A percentile compares a stretch with the other conserved stretches of the same genome.
These are phyloP conservation scores for Hipparchia semele DNA, from an alignment of 2,888 invertebrate genomes.

Conservation along the genomic window DNA sequence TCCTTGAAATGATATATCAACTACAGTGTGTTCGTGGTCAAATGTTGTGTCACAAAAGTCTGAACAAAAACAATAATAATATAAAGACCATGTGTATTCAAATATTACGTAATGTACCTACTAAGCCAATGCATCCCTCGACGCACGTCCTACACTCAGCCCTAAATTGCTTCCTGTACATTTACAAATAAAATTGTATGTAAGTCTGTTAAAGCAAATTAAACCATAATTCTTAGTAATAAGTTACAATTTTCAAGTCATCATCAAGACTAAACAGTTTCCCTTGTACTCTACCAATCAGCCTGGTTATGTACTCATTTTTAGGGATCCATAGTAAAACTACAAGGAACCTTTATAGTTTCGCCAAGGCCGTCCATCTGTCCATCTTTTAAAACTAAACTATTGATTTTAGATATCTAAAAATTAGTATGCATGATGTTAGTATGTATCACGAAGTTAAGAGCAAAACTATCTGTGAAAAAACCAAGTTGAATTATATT, in stretches of 20 bases:
- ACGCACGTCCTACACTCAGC: constrained; percentile 26
- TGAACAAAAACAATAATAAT: not conserved
- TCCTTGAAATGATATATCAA: too few relatives aligned
- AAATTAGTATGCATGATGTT: too few relatives aligned
- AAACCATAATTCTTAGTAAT: not conserved
- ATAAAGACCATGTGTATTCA: not conserved
- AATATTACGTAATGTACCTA: constrained; percentile 1
- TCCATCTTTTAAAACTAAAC: too few relatives aligned
- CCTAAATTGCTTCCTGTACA: constrained; percentile 21
- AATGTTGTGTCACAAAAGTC: too few relatives aligned
- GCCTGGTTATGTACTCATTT: constrained; percentile 4
- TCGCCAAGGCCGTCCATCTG: too few relatives aligned
- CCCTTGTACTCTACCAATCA: not conserved
- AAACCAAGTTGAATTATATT: too few relatives aligned
- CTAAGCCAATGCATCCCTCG: constrained; percentile 23
- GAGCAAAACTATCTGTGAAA: too few relatives aligned
- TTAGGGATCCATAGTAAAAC: not conserved
- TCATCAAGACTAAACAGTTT: not conserved
- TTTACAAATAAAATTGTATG: constrained; percentile 11
- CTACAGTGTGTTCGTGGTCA: too few relatives aligned
- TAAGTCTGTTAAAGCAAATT: not conserved
- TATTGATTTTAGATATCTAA: too few relatives aligned
- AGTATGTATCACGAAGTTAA: too few relatives aligned
- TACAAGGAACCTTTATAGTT: too few relatives aligned
- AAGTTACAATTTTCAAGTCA: constrained; percentile 5